A percentile compares a stretch with the other conserved stretches of the same genome.
These are phyloP conservation scores for Pelusios castaneus DNA, from an alignment of 2,113 vertebrate species.

Conservation along the genomic window DNA sequence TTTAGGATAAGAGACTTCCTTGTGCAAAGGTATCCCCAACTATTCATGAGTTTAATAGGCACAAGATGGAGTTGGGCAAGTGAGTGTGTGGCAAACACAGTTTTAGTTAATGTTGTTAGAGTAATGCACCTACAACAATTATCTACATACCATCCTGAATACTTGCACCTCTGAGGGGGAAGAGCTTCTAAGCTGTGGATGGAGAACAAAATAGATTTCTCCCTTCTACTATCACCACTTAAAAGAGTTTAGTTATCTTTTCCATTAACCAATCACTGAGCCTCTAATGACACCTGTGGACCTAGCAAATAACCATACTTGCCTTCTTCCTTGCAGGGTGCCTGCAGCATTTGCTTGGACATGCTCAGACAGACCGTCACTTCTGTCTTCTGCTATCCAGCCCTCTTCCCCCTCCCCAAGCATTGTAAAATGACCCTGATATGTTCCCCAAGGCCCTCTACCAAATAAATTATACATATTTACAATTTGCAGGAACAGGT, in stretches of 20 bases:
- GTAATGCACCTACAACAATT: not conserved
- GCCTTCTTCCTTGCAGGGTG: not conserved
- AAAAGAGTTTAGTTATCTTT: not conserved
- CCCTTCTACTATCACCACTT: not conserved
- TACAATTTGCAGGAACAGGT: not conserved
- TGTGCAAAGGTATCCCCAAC: not conserved
- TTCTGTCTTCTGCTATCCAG: not conserved
- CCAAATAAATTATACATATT: not conserved
- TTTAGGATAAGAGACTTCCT: slow-evolving; percentile 6
- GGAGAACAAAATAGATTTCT: not conserved
- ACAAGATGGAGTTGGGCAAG: not conserved
- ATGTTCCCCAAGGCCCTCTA: not conserved
- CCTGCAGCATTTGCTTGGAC: not conserved
- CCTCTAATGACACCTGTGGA: not conserved
- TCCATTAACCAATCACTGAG: not conserved
- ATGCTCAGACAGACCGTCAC: not conserved
- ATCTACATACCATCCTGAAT: not conserved
- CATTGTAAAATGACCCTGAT: not conserved
- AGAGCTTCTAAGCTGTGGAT: not conserved
- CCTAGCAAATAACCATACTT: fast-evolving
- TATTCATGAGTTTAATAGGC: not conserved
- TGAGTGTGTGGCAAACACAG: not conserved
- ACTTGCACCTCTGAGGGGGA: not conserved
- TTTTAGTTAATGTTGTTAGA: not conserved
- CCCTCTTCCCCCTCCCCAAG: not conserved